phyloP scores from a whole-genome alignment of 64 coral and sea anemone genomes.

The Montipora sp. region DNA sequence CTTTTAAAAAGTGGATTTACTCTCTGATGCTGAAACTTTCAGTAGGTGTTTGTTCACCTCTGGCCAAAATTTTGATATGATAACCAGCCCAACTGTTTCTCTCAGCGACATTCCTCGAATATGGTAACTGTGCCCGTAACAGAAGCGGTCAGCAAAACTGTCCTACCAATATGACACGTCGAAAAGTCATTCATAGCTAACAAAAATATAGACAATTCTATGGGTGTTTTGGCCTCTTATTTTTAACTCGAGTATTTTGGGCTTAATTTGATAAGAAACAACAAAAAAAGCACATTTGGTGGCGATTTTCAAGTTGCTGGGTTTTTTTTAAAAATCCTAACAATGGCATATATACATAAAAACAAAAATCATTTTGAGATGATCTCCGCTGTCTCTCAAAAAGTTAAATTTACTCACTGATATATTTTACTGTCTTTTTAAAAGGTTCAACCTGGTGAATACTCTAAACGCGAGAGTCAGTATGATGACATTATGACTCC shows the following conservation, averaged over 20 bases:
- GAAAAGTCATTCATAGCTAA: not conserved
- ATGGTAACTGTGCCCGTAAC: not conserved
- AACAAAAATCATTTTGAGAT: not conserved
- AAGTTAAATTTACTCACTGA: not conserved
- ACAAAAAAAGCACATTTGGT: too few species aligned
- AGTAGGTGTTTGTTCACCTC: not conserved
- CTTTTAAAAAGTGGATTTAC: not conserved
- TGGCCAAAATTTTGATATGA: not conserved
- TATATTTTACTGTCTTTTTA: not conserved
- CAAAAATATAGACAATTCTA: too few species aligned
- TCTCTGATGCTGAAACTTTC: not conserved
- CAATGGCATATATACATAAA: not conserved
- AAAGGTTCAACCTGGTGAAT: slow-evolving; percentile 36
- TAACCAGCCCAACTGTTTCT: not conserved
- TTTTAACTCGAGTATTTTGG: too few species aligned
- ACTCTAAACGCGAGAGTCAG: slow-evolving; percentile 21
- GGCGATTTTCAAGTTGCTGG: not conserved
- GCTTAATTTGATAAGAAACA: too few species aligned
- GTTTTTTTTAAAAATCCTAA: not conserved
- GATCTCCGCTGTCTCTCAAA: not conserved
- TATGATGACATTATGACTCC: slow-evolving; percentile 49
- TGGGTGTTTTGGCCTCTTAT: too few species aligned
- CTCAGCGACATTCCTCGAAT: not conserved
- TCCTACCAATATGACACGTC: not conserved
- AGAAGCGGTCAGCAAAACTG: not conserved